Evolutionary conservation across 2,113 vertebrate species (phyloP).

Genomic region (Alouatta palliata): DNA sequence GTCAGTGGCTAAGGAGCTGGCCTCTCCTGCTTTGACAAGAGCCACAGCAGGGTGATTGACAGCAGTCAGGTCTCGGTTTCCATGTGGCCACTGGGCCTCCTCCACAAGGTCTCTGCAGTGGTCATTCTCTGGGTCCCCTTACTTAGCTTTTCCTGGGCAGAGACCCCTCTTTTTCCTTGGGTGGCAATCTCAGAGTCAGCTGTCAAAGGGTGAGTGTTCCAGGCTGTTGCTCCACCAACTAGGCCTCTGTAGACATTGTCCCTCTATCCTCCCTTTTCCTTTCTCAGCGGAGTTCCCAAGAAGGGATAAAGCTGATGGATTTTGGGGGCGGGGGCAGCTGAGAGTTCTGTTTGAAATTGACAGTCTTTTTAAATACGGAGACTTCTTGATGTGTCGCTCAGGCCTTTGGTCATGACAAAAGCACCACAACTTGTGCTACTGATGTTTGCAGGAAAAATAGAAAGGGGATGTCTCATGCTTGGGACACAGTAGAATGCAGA

Average conservation of each 20-base stretch:
- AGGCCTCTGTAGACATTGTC: background rate
- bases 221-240: rapidly evolving
- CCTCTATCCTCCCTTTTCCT: too few species aligned
- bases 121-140: background rate
- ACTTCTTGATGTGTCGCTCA: background rate
- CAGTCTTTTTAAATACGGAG: background rate
- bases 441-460: background rate
- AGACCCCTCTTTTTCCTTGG: background rate
- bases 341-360: background rate
- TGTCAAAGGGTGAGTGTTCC: rapidly evolving
- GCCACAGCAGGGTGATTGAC: background rate
- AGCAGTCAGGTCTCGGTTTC: background rate
- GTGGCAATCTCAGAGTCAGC: background rate
- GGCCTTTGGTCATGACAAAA: background rate
- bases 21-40: background rate
- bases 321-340: too few species aligned
- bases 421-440: background rate
- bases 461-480: background rate
- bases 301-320: background rate
- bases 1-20: conserved; percentile 37
- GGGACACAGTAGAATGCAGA: background rate
- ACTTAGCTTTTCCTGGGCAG: background rate
- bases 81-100: background rate
- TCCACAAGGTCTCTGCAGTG: background rate
- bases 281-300: background rate